phyloP scores from a whole-genome alignment of 2,113 vertebrate species.

The Prietella phreatophila region DNA sequence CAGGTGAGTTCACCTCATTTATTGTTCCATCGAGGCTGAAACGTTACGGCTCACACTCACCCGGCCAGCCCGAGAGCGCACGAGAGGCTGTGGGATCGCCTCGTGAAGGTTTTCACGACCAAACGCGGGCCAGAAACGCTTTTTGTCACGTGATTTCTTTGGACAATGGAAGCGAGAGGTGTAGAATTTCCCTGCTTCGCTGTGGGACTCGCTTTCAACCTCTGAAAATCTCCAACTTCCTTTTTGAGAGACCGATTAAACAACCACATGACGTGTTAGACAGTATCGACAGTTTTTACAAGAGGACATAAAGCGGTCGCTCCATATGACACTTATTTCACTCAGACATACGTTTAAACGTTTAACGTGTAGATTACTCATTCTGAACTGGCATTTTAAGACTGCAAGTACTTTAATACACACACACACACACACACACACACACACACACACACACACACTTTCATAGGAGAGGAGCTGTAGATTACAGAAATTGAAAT shows the following conservation, averaged over 20 bases:
- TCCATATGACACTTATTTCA: not conserved
- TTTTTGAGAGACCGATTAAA: not conserved
- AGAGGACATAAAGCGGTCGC: not conserved
- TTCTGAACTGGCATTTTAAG: not conserved
- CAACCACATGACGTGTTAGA: not conserved
- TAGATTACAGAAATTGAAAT: not conserved
- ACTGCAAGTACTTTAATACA: not conserved
- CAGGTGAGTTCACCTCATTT: constrained; percentile 75
- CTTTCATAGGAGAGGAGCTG: not conserved
- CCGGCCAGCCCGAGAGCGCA: not conserved
- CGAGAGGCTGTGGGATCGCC: not conserved
- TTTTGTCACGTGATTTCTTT: not conserved
- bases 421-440: not conserved
- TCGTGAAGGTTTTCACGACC: not conserved
- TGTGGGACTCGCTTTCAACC: not conserved
- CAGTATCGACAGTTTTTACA: not conserved
- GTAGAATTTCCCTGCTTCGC: not conserved
- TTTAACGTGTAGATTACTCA: not conserved
- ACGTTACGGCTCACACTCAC: not conserved
- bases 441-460: not conserved
- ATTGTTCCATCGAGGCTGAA: not conserved
- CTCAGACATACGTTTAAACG: not conserved
- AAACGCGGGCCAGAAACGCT: not conserved
- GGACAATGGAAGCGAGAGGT: not conserved
- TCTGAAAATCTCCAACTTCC: not conserved